phyloP scores from a whole-genome alignment of 1,140 invertebrate genomes.

The Leptestheria dahalacensis region DNA sequence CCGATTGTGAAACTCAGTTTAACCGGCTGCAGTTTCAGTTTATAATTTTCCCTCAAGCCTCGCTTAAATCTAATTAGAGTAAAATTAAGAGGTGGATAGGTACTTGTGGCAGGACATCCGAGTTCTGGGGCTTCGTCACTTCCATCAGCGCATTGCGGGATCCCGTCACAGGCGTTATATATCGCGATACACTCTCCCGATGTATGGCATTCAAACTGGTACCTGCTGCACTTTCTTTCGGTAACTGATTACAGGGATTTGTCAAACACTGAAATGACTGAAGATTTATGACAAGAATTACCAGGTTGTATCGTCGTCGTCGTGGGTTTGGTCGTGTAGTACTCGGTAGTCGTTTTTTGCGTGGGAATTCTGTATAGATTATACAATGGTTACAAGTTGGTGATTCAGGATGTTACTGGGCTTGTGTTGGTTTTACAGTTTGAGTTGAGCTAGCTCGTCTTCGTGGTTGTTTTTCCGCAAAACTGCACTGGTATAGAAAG shows the following conservation, averaged over 20 bases:
- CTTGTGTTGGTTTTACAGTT: slow-evolving; percentile 21
- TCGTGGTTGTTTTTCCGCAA: slow-evolving; percentile 53
- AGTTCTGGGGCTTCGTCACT: slow-evolving; percentile 75
- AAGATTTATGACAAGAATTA: background rate
- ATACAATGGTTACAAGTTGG: no score
- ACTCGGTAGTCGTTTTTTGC: background rate
- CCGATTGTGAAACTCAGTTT: no score
- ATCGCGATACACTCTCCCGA: slow-evolving; percentile 83
- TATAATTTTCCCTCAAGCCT: no score
- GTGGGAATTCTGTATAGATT: background rate
- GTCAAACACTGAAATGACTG: no score
- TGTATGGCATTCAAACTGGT: slow-evolving; percentile 73
- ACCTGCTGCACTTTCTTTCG: slow-evolving; percentile 45
- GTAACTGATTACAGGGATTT: slow-evolving; percentile 12
- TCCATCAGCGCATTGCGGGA: slow-evolving; percentile 80
- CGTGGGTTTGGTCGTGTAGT: slow-evolving; percentile 12
- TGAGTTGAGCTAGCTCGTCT: slow-evolving; percentile 56
- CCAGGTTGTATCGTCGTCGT: slow-evolving; percentile 13
- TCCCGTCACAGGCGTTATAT: slow-evolving; percentile 90
- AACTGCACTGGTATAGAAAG: slow-evolving; percentile 75
- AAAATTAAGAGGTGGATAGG: no score
- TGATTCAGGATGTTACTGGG: background rate
- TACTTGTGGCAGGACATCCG: slow-evolving; percentile 40
- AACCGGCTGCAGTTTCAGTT: no score
- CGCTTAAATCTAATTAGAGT: no score